Base-by-base conservation (phyloP, 2,113 vertebrate genomes). In the Leucoraja erinaceus region DNA sequence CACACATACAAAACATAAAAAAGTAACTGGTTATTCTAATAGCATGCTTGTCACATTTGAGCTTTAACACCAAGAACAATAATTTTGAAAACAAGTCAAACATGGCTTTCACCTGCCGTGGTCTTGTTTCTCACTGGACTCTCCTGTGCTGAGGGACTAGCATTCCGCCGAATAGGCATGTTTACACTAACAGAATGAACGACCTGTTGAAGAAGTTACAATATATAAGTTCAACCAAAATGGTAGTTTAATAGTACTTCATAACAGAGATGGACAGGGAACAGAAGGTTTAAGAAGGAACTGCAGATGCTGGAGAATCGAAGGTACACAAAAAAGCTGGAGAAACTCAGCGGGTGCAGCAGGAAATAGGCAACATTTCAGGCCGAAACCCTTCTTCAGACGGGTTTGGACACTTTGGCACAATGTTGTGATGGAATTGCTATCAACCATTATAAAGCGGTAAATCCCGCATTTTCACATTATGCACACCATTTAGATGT, bases 81-180 rank as follows among this genome's bases (percentile, higher is more conserved):
- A 78, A 38, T 81, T 2, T 54, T 22, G 38, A 38, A 81, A 81
- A 28, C 78, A 81, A 59, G 25, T 88, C 31, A 16, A 91, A 72
- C 9, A 22, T 22, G 38, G 12, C 94, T 96, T 94, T 96, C 96
- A 93, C 97, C 97, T 96, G 96, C 96, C 25, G 97, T 97, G 94
- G 96, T 95, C 93, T 97, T 97, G 93, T 96, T 96, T 93, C 97
- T 96, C 94, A 97, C 96, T 79, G 97, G 95, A 83, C 97, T 98
- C 96, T 99, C 98, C 95, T 97, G 96, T 83, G 97, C 95, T 7
- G 97, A 96, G 90, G 97, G 95, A 66, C 97, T 98, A 94, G 98
- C 96, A 14, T 97, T 95, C 94, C 98, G 97, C 59, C 98, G 98
- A 95, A 99, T 99, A 0, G 98, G 98, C 98, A 99, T 99, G 61